Conservation (phyloP, 2,888 invertebrate species). For the Brenthis hecate region DNA sequence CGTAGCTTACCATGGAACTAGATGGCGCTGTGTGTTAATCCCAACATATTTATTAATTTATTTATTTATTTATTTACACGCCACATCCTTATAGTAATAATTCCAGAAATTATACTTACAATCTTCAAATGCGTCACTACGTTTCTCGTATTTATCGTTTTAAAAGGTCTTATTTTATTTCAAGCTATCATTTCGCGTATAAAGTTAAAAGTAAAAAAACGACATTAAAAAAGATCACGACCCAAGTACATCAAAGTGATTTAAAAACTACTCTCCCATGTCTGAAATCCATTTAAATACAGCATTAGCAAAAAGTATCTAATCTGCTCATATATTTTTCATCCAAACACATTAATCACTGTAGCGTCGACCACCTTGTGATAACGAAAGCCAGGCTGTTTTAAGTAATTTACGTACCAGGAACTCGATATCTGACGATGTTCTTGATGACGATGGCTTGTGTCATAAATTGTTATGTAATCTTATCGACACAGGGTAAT, state of each 20-base stretch:
- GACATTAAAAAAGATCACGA: background rate
- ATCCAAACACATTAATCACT: slow-evolving; percentile 30
- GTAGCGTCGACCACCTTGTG: slow-evolving; percentile 17
- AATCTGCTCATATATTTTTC: slow-evolving; percentile 22
- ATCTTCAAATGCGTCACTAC: too few species aligned
- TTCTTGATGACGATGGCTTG: too few species aligned
- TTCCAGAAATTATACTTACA: too few species aligned
- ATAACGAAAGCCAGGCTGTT: slow-evolving; percentile 31
- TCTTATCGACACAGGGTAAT: slow-evolving; percentile 26
- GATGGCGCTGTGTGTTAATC: too few species aligned
- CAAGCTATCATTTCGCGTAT: too few species aligned
- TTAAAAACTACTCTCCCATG: background rate
- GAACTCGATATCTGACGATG: too few species aligned
- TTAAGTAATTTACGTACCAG: slow-evolving; percentile 33
- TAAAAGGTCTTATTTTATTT: too few species aligned
- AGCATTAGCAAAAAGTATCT: slow-evolving; percentile 6
- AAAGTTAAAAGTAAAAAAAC: background rate
- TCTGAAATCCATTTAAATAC: slow-evolving; percentile 1
- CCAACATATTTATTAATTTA: too few species aligned
- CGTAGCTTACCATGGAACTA: too few species aligned
- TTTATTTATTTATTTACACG: too few species aligned
- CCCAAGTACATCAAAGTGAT: background rate
- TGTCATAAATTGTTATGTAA: slow-evolving; percentile 31
- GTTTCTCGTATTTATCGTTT: too few species aligned
- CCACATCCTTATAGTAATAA: too few species aligned